Evolutionary conservation across 2,797 vertebrate genomes (phyloP), one percentile per base, ranked within the genome.

Genomic region (Triplophysa yarkandensis): DNA sequence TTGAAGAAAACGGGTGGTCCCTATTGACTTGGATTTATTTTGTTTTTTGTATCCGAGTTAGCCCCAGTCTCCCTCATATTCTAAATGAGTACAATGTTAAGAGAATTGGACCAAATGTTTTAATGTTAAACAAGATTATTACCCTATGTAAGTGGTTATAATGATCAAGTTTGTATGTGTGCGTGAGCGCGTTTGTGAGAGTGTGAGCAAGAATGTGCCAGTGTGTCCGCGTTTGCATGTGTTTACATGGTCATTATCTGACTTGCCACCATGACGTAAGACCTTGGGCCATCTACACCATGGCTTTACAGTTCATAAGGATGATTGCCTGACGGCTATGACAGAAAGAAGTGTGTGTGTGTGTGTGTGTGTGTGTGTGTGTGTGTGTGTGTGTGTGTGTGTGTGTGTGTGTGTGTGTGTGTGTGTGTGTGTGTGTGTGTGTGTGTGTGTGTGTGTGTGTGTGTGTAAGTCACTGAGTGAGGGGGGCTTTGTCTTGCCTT

Each of bases 171-270:
- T 9, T 50, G 62, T 3, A 1, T 8, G 17, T 52, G 46, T 55
- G 30, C 36, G 39, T 52, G 44, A 44, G 11, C 17, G 3, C 6
- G 43, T 4, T 4, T 5, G 6, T 55, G 46, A 44, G 32, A 27
- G 41, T 41, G 32, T 60, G n/a, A n/a, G n/a, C n/a, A n/a, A n/a
- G n/a, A n/a, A n/a, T n/a, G n/a, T n/a, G n/a, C n/a, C n/a, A n/a
- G 25, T 54, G 68, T 74, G 25, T 1, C 1, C 4, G 10, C 41
- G 46, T 46, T 21, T 39, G 28, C 39, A 30, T 57, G 23, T 52
- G 67, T 74, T 34, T 57, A 66, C 65, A 76, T 66, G 77, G 62
- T 81, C 77, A 81, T 79, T 81, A 74, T 71, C 73, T 73, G 69
- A 64, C 69, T 72, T 74, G 50, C 75, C 48, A 66, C 69, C 71